A percentile compares a stretch with the other conserved stretches of the same genome.
Evolutionary conservation across 2,888 invertebrate species (phyloP).

Genomic region (Andrena haemorrhoa): DNA sequence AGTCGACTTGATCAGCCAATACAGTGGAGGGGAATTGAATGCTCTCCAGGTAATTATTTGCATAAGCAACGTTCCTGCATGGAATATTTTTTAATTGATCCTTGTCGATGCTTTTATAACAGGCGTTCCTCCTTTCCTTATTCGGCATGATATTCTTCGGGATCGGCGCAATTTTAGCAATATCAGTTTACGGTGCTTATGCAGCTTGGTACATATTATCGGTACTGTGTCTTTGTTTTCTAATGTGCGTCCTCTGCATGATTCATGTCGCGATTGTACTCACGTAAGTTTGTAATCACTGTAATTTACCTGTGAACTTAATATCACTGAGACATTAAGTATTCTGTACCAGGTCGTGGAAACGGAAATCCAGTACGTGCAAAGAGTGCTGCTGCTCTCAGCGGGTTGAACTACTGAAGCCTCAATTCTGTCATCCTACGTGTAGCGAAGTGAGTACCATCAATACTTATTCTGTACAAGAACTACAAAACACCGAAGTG

Average conservation of each 20-base stretch:
- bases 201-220: constrained; percentile 59
- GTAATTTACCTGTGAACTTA: not conserved
- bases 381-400: constrained; percentile 16
- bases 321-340: not conserved
- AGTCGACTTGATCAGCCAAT: constrained; percentile 76
- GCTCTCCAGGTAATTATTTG: constrained; percentile 70
- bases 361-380: constrained; percentile 42
- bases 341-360: constrained; percentile 52
- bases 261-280: constrained; percentile 72
- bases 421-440: not conserved
- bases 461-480: not conserved
- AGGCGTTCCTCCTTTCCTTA: constrained; percentile 78
- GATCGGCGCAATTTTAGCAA: constrained; percentile 64
- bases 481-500: not conserved
- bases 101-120: constrained; percentile 1
- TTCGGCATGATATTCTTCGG: constrained; percentile 75
- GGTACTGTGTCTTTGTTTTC: constrained; percentile 66
- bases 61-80: not conserved
- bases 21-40: constrained; percentile 61
- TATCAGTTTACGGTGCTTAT: not conserved
- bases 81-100: constrained; percentile 10
- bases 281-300: constrained; percentile 68
- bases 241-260: constrained; percentile 72
- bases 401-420: not conserved
- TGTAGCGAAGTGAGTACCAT: constrained; percentile 45